Base-by-base conservation (phyloP, 1,140 invertebrate species). In the Lordiphosa mommai region DNA sequence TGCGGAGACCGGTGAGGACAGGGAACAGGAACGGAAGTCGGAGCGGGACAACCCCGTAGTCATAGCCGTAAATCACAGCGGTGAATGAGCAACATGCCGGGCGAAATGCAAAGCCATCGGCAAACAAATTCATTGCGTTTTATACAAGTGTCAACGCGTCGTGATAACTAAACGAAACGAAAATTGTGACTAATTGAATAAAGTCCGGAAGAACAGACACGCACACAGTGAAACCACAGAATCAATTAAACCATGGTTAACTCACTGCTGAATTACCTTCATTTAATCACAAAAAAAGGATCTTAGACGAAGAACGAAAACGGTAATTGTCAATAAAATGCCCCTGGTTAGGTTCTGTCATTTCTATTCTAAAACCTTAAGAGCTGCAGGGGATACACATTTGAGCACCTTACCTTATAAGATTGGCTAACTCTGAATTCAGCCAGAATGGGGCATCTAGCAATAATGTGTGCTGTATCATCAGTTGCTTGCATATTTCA, bases 181-280 rank as follows among this genome's bases (percentile, higher is more conserved):
- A 72, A 79, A 85, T 85, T 79, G 63, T 73, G 67, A 79, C 80
- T 85, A 85, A 85, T 85, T 85, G 70, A 60, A 63, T 67, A 47
- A 32, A 65, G 55, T 55, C 48, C 67, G 56, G 58, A 55, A 60
- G 34, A 23, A 44, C 17, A 17, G 36, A 38, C 58, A 69, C 44
- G 36, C 37, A 73, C 10, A 56, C 37, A 38, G 13, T 38, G 2
- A 17, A 20, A 14, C 17, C 32, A 12, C 43, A 41, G 14, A 27
- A 27, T 7, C 4, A 6, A 27, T 27, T 27, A 27, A 27, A 5
- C 23, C 23, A 27, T 46, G 14, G 23, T 27, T 27, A 7, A 27
- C 6, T 23, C 6, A 23, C 20, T 23, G 20, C 0, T 27, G 23
- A 0, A 27, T 27, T 27, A 27, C 5, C 6, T 27, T 27, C 23